Evolutionary conservation across 2,113 vertebrate species (phyloP).

Genomic region (Numenius arquata): DNA sequence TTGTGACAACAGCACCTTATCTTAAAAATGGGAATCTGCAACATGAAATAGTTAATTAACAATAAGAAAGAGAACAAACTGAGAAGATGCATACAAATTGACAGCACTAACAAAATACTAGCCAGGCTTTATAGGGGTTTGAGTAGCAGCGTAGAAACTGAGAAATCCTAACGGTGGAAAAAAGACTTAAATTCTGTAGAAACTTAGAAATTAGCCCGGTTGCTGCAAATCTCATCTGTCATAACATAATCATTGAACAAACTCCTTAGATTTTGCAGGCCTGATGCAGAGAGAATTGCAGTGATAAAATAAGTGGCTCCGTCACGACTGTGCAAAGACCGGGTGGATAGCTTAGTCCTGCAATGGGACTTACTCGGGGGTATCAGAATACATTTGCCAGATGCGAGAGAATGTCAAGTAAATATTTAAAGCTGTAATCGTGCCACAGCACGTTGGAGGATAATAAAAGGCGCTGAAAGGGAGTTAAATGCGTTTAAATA

Average conservation of each 20-base stretch:
- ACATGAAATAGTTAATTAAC: slow-evolving; percentile 34
- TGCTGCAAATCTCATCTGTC: not conserved
- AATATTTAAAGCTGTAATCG: slow-evolving; percentile 17
- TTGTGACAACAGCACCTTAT: slow-evolving; percentile 26
- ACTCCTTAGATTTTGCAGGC: not conserved
- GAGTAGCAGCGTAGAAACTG: not conserved
- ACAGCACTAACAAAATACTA: not conserved
- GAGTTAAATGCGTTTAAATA: not conserved
- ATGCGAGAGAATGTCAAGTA: slow-evolving; percentile 7
- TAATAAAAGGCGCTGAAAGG: not conserved
- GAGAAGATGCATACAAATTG: not conserved
- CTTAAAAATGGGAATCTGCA: not conserved
- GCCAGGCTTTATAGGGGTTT: not conserved
- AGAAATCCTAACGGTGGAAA: not conserved
- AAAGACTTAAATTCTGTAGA: not conserved
- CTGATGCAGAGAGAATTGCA: not conserved
- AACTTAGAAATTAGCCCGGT: not conserved
- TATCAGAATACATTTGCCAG: not conserved
- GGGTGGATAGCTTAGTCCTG: not conserved
- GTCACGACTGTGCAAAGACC: not conserved
- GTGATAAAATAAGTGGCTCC: not conserved
- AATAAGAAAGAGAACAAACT: not conserved
- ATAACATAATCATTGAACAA: not conserved
- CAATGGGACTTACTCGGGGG: not conserved
- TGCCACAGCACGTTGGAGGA: not conserved